Base-by-base conservation (phyloP, 2,888 invertebrate species). In the Tetropium fuscum region DNA sequence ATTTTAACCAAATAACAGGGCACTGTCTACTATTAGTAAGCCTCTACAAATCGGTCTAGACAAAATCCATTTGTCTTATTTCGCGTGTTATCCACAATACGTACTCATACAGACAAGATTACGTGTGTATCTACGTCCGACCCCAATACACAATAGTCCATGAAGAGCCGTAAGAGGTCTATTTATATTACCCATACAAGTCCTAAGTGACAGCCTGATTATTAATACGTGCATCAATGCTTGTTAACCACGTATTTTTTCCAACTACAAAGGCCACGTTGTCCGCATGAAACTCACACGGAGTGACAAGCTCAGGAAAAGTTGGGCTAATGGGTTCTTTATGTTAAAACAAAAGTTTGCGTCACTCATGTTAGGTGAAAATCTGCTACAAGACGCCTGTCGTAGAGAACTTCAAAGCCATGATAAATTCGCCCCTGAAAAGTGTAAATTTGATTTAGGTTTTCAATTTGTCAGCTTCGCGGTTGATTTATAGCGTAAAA, bases 381-480 rank as follows among this genome's bases (percentile, higher is more conserved):
- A 48, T 30, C 48, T 51, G 15, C 19, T 44, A 44, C 15, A 43
- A 10, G 44, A 44, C 15, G 27, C 22, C 13, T 36, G 48, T 48
- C 25, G 20, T 18, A 27, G 22, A 18, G 15, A 44, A 44, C 22
- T 27, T 51, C 40, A 40, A 27, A 57, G 58, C 20, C 44, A 30
- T 61, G 63, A 65, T 63, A 58, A 60, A 64, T 64, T 62, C 47
- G 48, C 43, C 38, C 15, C 44, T 38, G 58, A 58, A 59, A 44
- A 58, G 58, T 63, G 64, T 57, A 60, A 60, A 68, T 65, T 68
- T 63, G 63, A 64, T 68, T 68, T 65, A 58, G 65, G 60, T 48
- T 58, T 61, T 60, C 68, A 68, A 65, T 65, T 63, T 65, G 65
- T 60, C 61, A 64, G 53, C 48, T 45, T 40, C 25, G 38, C 45